Base-by-base conservation (phyloP, 2,113 vertebrate species). In the Percopsis transmontana region DNA sequence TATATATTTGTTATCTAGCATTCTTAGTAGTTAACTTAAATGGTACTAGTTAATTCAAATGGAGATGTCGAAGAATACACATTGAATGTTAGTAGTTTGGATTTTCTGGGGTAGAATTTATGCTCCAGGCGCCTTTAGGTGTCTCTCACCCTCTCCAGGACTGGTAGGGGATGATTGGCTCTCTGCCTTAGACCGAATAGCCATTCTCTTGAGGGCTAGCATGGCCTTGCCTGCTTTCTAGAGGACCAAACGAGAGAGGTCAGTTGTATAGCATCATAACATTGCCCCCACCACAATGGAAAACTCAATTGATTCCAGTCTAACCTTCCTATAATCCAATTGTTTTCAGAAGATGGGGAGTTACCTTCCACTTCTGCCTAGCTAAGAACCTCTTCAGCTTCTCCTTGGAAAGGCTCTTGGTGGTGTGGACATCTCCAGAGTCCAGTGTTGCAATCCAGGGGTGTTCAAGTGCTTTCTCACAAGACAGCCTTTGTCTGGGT, bases 181-280 rank as follows among this genome's bases (percentile, higher is more conserved):
- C 0, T 95, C 94, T 0, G 5, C 16, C 70, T 76, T 92, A 50
- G 92, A 91, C 58, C 93, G 84, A 42, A 93, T 52, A 42, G 94
- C 85, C 91, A 96, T 86, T 73, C 95, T 94, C 72, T 92, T 93
- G 67, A 96, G 85, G 13, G 95, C 95, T 69, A 94, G 82, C 74
- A 96, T 76, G 48, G 94, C 95, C 79, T 94, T 95, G 1, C 94
- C 95, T 3, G 94, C 94, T 95, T 94, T 96, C 95, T 96, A 38
- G 48, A 68, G 39, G 53, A 8, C 18, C 41, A 23, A 45, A 41
- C 53, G 40, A 40, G 50, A 56, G 40, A 40, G 50, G 53, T 56
- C 58, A 21, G 4, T 4, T 15, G 12, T 20, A 15, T 12, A 55
- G 39, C 21, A 48, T 42, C 1, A 20, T 5, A 39, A 15, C 11